Evolutionary conservation across 1,140 invertebrate species (phyloP).

Genomic region (Coptotermes formosanus): DNA sequence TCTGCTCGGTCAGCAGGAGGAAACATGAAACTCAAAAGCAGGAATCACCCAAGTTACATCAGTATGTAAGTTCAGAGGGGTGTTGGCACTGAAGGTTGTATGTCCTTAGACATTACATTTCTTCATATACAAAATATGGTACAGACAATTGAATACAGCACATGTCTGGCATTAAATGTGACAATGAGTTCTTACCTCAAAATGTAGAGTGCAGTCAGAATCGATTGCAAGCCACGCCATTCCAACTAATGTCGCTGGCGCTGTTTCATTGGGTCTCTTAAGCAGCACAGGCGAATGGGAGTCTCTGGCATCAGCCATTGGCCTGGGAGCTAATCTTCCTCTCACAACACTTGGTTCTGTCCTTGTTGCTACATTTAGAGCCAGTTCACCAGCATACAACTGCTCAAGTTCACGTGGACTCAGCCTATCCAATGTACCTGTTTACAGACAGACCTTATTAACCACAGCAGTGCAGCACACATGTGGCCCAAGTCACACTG

Average conservation of each 20-base stretch:
- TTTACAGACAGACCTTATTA: neutral
- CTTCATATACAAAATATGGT: no score
- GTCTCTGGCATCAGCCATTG: conserved; percentile 73
- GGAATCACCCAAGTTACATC: no score
- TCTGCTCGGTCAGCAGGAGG: no score
- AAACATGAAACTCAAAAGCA: no score
- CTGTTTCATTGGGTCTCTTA: conserved; percentile 47
- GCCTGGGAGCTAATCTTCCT: conserved; percentile 63
- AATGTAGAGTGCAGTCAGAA: conserved; percentile 77
- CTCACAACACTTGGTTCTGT: conserved; percentile 55
- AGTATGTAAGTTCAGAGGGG: no score
- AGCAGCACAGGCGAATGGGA: conserved; percentile 62
- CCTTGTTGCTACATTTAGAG: conserved; percentile 66
- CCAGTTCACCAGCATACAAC: conserved; percentile 74
- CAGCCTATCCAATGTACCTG: conserved; percentile 54
- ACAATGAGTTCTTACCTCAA: conserved; percentile 60
- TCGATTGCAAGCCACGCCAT: conserved; percentile 81
- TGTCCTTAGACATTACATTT: no score
- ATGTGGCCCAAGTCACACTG: no score
- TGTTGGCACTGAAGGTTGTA: no score
- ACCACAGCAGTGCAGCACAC: no score
- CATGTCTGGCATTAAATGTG: neutral
- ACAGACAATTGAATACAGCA: neutral
- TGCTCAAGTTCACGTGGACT: conserved; percentile 71
- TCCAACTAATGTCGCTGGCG: conserved; percentile 56